Evolutionary conservation across 2,113 vertebrate species (phyloP).

Genomic region (Leucosticte australis): DNA sequence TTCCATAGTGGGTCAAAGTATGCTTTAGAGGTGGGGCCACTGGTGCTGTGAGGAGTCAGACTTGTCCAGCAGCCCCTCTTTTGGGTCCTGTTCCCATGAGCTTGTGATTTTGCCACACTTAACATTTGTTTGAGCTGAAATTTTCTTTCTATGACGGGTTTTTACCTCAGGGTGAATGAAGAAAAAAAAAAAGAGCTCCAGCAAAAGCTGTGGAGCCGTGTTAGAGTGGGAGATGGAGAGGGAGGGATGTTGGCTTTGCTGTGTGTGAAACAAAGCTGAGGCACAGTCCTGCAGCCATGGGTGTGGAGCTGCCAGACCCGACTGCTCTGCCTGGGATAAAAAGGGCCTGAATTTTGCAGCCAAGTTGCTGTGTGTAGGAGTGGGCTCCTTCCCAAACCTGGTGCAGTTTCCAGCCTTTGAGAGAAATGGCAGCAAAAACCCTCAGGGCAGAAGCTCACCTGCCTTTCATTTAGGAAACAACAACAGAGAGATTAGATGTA

Average conservation of each 20-base stretch:
- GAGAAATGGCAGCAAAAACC: background rate
- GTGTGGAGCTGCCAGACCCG: background rate
- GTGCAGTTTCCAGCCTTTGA: background rate
- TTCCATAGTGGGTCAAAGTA: slow-evolving; percentile 20
- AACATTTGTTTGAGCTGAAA: background rate
- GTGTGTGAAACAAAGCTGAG: background rate
- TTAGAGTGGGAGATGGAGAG: background rate
- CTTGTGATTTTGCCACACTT: background rate
- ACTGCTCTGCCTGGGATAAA: background rate
- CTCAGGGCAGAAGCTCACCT: background rate
- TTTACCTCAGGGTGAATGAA: background rate
- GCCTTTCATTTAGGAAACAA: background rate
- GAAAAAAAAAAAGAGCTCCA: background rate
- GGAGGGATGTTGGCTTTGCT: background rate
- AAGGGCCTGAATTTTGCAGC: background rate
- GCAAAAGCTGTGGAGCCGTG: background rate
- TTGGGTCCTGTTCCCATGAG: slow-evolving; percentile 2
- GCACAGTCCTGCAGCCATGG: background rate
- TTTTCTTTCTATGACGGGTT: slow-evolving; percentile 28
- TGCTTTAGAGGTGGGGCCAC: slow-evolving; percentile 7
- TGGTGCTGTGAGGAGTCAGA: slow-evolving; percentile 1
- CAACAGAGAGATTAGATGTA: background rate
- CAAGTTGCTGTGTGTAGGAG: background rate
- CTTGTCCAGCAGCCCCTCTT: background rate
- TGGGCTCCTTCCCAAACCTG: background rate